Evolutionary conservation across 2,797 vertebrate species (phyloP), one percentile per base, ranked within the genome.

Genomic region (Danio choprae): DNA sequence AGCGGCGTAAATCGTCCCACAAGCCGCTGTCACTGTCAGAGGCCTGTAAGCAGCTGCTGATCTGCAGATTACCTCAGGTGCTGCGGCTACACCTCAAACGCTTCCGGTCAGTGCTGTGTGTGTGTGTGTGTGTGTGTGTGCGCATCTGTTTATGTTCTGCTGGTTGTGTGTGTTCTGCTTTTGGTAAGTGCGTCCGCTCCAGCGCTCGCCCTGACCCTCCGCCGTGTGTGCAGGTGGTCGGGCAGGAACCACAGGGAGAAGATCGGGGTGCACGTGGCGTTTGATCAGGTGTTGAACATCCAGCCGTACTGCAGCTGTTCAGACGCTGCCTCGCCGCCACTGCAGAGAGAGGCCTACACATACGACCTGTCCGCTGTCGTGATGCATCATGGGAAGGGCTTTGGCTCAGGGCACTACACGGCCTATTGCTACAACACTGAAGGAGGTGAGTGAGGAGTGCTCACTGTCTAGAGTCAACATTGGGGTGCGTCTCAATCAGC

Each of bases 41-140:
- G 94, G 97, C 98, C 74, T 94, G 96, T 85, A 99, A 99, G 93
- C 98, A 99, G 95, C 95, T 99, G 93, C 96, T 98, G 95, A 97
- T 99, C 92, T 99, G 97, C 94, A 96, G 97, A 91, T 97, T 99
- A 98, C 98, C 98, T 98, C 98, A 99, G 96, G 98, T 99, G 95
- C 95, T 99, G 92, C 95, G 98, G 90, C 95, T 99, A 91, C 98
- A 99, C 95, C 97, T 99, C 92, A 99, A 99, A 92, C 95, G 98
- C 89, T 99, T 99, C 95, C 97, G 98, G 98, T 95, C 53, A 68
- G 75, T 78, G 29, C 29, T 29, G 29, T n/a, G n/a, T 29, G 29
- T 29, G 29, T 29, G 29, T 29, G 29, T 3, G 29, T 29, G n/a
- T n/a, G n/a, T n/a, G n/a, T n/a, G n/a, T n/a, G n/a, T n/a, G n/a